These are phyloP conservation scores for Drosophila parabipectinata DNA, from an alignment of 1,140 invertebrate genomes.

Conservation along the genomic window DNA sequence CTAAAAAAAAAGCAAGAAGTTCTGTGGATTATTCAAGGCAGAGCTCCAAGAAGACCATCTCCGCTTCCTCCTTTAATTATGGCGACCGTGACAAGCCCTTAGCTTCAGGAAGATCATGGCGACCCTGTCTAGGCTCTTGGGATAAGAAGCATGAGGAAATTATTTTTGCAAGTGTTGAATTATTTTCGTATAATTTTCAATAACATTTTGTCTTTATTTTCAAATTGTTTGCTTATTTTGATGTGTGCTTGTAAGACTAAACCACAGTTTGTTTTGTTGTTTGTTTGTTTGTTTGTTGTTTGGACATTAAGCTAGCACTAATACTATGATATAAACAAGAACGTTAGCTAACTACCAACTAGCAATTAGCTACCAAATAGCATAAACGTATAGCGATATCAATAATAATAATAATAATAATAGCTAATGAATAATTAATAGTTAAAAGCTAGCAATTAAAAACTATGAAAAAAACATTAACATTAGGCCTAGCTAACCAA, in stretches of 20 bases:
- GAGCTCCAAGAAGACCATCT: too few species aligned
- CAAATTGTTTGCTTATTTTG: conserved; percentile 40
- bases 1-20: too few species aligned
- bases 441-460: neutral
- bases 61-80: too few species aligned
- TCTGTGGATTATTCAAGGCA: too few species aligned
- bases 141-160: neutral
- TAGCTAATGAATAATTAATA: neutral
- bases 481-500: conserved; percentile 5
- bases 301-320: conserved; percentile 46
- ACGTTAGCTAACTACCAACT: conserved; percentile 42
- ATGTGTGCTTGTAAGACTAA: conserved; percentile 72
- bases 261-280: conserved; percentile 81
- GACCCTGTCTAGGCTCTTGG: neutral
- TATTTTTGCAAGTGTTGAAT: neutral
- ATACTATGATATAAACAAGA: conserved; percentile 58
- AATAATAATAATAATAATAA: conserved; percentile 13
- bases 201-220: conserved; percentile 36
- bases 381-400: conserved; percentile 7
- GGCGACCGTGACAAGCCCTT: too few species aligned
- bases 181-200: neutral
- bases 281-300: conserved; percentile 37
- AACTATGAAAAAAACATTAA: conserved; percentile 39
- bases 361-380: conserved; percentile 3
- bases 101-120: neutral